Conservation (phyloP, 2,888 invertebrate species). For the Thymelicus sylvestris region DNA sequence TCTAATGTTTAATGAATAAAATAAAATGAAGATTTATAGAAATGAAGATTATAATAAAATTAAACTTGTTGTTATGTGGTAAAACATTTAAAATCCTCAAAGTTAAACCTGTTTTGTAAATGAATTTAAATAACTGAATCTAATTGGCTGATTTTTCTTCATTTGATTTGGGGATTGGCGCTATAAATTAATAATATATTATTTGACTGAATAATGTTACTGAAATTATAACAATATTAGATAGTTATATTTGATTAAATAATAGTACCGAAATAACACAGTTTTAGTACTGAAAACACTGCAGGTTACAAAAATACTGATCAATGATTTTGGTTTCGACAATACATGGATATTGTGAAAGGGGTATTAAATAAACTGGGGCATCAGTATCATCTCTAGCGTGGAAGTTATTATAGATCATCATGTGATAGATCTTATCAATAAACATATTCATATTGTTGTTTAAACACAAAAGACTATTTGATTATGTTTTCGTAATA, state of each 20-base stretch:
- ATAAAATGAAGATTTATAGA: background rate
- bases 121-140: too few species aligned
- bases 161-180: too few species aligned
- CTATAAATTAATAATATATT: too few species aligned
- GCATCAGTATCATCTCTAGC: constrained; percentile 2
- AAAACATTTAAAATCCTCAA: background rate
- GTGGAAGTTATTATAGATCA: background rate
- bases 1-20: background rate
- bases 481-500: too few species aligned
- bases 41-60: background rate
- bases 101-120: background rate
- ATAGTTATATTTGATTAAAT: too few species aligned
- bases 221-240: too few species aligned
- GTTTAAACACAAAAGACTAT: too few species aligned
- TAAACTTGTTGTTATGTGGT: background rate
- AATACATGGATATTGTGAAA: constrained; percentile 6
- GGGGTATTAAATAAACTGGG: constrained; percentile 15
- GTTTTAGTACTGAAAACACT: background rate
- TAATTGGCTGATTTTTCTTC: too few species aligned
- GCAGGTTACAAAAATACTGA: constrained; percentile 7
- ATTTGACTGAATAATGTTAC: too few species aligned
- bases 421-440: background rate
- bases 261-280: background rate
- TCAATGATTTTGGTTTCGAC: background rate
- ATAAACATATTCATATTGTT: too few species aligned